Evolutionary conservation across 2,888 invertebrate species (phyloP), one percentile per base, ranked within the genome.

Genomic region (Andrena chrysosceles): DNA sequence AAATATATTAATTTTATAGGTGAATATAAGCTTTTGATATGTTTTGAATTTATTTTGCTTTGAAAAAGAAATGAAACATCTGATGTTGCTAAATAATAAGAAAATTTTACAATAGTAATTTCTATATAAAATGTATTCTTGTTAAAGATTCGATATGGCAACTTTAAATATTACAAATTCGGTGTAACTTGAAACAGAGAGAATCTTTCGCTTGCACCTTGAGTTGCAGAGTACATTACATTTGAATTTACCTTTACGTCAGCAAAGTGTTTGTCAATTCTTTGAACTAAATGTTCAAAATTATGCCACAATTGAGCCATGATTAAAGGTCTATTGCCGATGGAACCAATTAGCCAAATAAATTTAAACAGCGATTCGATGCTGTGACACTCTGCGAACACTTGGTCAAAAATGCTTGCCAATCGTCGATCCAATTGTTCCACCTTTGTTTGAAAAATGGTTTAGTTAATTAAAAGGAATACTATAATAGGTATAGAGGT

Each of bases 401-500:
- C 97, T 91, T 97, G 96, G 13, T 96, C 95, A 90, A 98, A 97
- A 83, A 98, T 95, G 23, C 97, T 96, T 0, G 97, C 97, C 52
- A 99, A 94, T 82, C 97, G 95, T 79, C 97, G 95, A 91, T 99
- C 98, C 70, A 97, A 95, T 89, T 97, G 97, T 35, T 96, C 95
- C 0, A 96, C 94, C 93, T 93, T 56, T 52, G 2, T 10, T 64
- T 23, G 2, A 54, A 64, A 54, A 48, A 75, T 23, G 7, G 5
- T 31, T 16, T 31, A 29, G 13, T 56, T 54, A 31, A 48, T 76
- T 16, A 68, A 29, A 6, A 54, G 29, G 0, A 1, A 4, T 16
- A 20, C 48, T 67, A 13, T 7, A 4, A 10, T 10, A 10, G 10
- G 7, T 13, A 54, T 23, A 3, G 7, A 2, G 52, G n/a, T n/a